Evolutionary conservation across 2,113 vertebrate genomes (phyloP).

Genomic region (Aythya baeri): DNA sequence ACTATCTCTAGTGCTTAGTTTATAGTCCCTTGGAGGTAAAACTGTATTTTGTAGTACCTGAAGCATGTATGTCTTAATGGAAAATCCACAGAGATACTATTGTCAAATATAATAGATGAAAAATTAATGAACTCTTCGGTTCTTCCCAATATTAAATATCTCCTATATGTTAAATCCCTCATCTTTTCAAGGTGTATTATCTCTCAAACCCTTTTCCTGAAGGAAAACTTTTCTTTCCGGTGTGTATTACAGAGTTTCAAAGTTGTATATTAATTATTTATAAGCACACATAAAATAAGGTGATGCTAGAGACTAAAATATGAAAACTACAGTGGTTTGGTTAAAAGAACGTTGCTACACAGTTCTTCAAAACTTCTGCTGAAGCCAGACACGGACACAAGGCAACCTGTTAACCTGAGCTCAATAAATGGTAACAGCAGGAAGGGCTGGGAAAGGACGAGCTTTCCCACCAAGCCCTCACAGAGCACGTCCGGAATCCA

Average conservation of each 20-base stretch:
- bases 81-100: not conserved
- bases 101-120: not conserved
- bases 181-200: constrained; percentile 8
- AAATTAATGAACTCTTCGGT: not conserved
- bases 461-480: not conserved
- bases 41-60: not conserved
- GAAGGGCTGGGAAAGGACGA: not conserved
- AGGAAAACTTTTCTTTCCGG: not conserved
- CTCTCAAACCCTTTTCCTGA: not conserved
- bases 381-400: not conserved
- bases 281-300: not conserved
- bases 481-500: not conserved
- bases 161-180: not conserved
- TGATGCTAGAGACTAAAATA: constrained; percentile 5
- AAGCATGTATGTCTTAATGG: not conserved
- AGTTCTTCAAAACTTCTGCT: not conserved
- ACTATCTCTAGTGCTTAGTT: not conserved
- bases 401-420: not conserved
- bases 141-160: not conserved
- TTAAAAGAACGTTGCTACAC: not conserved
- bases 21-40: not conserved
- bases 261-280: constrained; percentile 64
- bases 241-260: not conserved
- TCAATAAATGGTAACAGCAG: not conserved
- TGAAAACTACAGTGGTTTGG: not conserved